Percentiles rank a stretch among this genome's conserved stretches.
Evolutionary conservation across 1,140 invertebrate species (phyloP).

Genomic region (Ostrea edulis): DNA sequence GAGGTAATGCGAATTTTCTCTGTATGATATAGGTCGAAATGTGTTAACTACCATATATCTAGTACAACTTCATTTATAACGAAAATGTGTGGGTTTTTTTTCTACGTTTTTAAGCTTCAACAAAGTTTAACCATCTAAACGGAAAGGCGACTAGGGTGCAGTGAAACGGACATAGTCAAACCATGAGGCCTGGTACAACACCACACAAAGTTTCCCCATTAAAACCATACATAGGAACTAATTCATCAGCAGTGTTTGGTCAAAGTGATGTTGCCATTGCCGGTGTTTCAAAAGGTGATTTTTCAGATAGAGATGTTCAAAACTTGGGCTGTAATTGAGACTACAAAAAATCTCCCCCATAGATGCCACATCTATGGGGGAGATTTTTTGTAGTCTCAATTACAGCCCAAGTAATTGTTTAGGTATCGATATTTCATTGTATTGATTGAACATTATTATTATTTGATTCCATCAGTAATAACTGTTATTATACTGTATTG

Average conservation of each 20-base stretch:
- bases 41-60: too few species aligned
- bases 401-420: too few species aligned
- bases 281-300: slow-evolving; percentile 47
- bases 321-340: too few species aligned
- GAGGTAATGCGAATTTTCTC: background rate
- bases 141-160: background rate
- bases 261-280: slow-evolving; percentile 23
- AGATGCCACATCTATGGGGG: too few species aligned
- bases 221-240: slow-evolving; percentile 41
- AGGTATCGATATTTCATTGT: too few species aligned
- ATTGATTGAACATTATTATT: too few species aligned
- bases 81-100: background rate
- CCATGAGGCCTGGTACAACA: slow-evolving; percentile 51
- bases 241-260: slow-evolving; percentile 13
- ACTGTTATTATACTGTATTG: too few species aligned
- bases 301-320: background rate
- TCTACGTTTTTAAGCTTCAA: background rate
- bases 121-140: background rate
- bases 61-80: background rate
- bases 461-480: too few species aligned
- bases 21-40: background rate
- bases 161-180: background rate
- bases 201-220: slow-evolving; percentile 46
- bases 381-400: too few species aligned
- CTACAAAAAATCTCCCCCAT: too few species aligned